phyloP scores from a whole-genome alignment of 2,888 invertebrate genomes.

The Eilema griseolum region DNA sequence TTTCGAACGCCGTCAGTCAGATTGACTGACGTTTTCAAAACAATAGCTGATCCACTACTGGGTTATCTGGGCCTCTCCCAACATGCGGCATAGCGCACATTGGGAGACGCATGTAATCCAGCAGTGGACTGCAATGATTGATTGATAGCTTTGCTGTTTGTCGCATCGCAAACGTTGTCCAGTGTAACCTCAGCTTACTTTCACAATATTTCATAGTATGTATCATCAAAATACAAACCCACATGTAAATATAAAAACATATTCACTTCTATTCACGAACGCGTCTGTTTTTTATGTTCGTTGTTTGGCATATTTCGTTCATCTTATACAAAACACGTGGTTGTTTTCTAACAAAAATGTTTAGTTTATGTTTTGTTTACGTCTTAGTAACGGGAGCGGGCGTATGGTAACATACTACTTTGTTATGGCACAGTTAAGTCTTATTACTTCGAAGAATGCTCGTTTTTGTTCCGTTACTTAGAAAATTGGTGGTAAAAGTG shows the following conservation, averaged over 20 bases:
- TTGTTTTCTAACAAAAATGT: constrained; percentile 43
- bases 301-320: constrained; percentile 17
- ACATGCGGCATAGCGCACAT: not conserved
- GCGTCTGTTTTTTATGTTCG: constrained; percentile 10
- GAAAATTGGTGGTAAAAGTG: constrained; percentile 12
- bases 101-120: not conserved
- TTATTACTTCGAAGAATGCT: constrained; percentile 18
- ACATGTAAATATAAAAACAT: constrained; percentile 3
- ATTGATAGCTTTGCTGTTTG: not conserved
- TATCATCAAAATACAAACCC: not conserved
- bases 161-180: not conserved
- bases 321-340: constrained; percentile 25
- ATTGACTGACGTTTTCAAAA: not conserved
- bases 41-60: not conserved
- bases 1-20: not conserved
- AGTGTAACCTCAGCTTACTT: not conserved
- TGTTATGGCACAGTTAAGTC: constrained; percentile 38
- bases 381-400: constrained; percentile 39
- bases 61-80: no score
- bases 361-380: constrained; percentile 48
- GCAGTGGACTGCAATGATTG: not conserved
- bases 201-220: not conserved
- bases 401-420: constrained; percentile 43
- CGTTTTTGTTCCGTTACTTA: constrained; percentile 21
- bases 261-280: constrained; percentile 8